Evolutionary conservation across 30 jellyfish, hydroid and myxozoan species (phyloP).

Genomic region (Haliclystus octoradiatus): DNA sequence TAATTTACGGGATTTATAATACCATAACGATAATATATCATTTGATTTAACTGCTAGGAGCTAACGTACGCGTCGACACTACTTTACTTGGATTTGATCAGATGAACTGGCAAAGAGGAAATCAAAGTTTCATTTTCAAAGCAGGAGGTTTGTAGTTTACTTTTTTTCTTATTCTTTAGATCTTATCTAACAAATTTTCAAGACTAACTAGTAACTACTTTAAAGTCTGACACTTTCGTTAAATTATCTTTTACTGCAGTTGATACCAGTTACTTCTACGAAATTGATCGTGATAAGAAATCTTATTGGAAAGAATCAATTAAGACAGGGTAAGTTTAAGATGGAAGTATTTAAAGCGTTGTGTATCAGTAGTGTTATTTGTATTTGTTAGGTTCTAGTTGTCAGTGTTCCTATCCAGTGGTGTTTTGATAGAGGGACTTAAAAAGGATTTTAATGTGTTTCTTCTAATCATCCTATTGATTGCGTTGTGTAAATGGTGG

Average conservation of each 20-base stretch:
- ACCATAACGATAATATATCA: no score
- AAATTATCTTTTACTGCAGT: constrained; percentile 36
- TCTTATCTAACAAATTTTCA: no score
- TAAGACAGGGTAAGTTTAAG: constrained; percentile 41
- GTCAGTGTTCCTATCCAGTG: no score
- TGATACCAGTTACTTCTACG: constrained; percentile 48
- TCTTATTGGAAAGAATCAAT: constrained; percentile 83
- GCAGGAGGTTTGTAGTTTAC: constrained; percentile 69
- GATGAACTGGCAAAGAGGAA: constrained; percentile 97
- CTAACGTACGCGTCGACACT: constrained; percentile 87
- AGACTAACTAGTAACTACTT: no score
- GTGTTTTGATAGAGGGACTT: no score
- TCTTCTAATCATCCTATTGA: no score
- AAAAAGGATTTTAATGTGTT: no score
- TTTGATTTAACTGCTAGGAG: no score
- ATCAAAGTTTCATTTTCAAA: constrained; percentile 71
- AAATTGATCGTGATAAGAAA: constrained; percentile 62
- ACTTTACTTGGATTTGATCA: constrained; percentile 93
- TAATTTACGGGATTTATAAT: no score
- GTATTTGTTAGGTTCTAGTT: not conserved
- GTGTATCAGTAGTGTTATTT: not conserved
- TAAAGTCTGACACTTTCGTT: no score
- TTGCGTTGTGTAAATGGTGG: no score
- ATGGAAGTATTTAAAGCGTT: not conserved
- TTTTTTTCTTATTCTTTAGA: not conserved